phyloP scores from a whole-genome alignment of 2,888 invertebrate species.

The Leptopilina myrica region DNA sequence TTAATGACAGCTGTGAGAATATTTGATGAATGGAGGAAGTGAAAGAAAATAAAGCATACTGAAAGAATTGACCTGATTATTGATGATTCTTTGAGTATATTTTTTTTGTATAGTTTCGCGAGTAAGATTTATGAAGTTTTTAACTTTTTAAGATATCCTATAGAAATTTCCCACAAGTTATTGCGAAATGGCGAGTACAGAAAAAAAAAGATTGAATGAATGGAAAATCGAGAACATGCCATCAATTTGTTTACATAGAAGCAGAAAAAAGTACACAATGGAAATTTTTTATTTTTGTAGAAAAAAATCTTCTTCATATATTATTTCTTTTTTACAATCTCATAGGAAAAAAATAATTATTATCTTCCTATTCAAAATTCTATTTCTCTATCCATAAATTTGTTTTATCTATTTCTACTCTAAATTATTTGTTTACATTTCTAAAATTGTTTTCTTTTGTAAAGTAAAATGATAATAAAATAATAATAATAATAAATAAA shows the following conservation, averaged over 20 bases:
- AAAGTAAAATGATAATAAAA: no score
- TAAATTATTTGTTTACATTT: no score
- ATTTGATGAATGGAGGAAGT: conserved; percentile 8
- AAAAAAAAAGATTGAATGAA: background rate
- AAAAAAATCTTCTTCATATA: no score
- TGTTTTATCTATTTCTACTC: no score
- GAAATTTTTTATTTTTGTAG: no score
- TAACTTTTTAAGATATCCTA: background rate
- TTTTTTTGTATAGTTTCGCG: background rate
- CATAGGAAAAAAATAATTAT: no score
- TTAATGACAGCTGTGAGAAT: background rate
- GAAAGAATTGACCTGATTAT: background rate
- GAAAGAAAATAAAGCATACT: background rate
- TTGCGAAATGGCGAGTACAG: background rate
- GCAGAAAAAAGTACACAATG: no score
- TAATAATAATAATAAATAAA: no score
- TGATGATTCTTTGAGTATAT: background rate
- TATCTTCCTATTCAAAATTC: no score
- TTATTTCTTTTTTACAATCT: no score
- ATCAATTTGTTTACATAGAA: background rate
- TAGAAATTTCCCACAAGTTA: background rate
- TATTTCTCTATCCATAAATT: no score
- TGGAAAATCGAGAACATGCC: background rate
- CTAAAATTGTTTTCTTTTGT: no score
- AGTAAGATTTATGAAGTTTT: conserved; percentile 13